A percentile compares a stretch with the other conserved stretches of the same genome.
phyloP scores from a whole-genome alignment of 2,113 vertebrate genomes.

The Terrapene triunguis region DNA sequence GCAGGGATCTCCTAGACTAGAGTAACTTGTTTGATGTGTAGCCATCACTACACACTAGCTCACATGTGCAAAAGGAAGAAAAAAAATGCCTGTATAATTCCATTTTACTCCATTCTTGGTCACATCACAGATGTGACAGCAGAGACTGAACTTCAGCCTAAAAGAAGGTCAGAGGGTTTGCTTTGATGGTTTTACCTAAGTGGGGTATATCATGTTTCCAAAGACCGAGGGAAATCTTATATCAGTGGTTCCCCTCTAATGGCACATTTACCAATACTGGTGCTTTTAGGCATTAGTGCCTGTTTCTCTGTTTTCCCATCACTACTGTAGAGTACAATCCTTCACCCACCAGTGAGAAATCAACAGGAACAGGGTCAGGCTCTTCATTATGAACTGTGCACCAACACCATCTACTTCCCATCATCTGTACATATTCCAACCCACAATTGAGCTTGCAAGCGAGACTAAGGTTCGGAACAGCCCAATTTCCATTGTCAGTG shows the following conservation, averaged over 20 bases:
- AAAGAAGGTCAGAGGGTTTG: neutral
- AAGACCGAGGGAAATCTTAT: neutral
- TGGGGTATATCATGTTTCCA: neutral
- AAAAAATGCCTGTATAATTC: neutral
- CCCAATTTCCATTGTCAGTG: neutral
- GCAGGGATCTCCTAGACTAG: neutral
- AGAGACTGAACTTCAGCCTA: neutral
- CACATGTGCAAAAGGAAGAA: neutral
- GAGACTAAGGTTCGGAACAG: conserved; percentile 2
- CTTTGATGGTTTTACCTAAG: neutral
- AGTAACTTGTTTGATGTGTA: neutral
- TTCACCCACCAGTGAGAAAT: neutral
- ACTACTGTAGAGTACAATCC: neutral
- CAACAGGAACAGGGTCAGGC: neutral
- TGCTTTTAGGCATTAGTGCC: neutral
- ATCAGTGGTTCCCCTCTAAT: neutral
- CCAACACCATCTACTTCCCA: neutral
- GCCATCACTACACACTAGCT: neutral
- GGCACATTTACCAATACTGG: neutral
- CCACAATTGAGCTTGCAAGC: neutral
- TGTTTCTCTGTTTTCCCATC: neutral
- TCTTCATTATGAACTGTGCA: neutral
- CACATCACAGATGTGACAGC: neutral
- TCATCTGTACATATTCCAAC: neutral
- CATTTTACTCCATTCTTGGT: neutral